Conservation (phyloP, 2,113 vertebrate genomes). For the Tichodroma muraria region DNA sequence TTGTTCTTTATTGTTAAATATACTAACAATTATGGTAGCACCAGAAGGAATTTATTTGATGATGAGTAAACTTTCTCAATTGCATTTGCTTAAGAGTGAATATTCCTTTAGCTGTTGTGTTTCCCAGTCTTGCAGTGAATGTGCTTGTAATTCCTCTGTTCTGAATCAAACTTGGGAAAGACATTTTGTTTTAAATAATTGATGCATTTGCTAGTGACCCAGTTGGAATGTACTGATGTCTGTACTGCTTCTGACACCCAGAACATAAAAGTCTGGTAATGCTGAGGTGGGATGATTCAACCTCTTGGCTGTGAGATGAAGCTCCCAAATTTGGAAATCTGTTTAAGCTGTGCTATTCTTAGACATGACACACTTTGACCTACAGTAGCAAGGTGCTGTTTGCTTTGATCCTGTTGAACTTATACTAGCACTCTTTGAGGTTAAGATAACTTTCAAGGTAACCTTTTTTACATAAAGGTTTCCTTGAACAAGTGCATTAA, state of each 20-base stretch:
- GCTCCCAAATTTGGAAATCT: not conserved
- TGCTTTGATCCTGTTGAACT: not conserved
- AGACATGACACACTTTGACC: not conserved
- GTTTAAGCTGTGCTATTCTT: slow-evolving; percentile 10
- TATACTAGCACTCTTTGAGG: not conserved
- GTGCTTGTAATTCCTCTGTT: not conserved
- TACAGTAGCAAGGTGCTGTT: not conserved
- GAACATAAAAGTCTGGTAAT: not conserved
- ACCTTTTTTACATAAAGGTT: not conserved
- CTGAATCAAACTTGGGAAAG: not conserved
- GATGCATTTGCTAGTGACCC: not conserved
- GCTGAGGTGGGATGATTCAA: not conserved
- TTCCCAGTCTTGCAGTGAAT: not conserved
- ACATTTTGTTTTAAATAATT: not conserved
- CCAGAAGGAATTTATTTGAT: not conserved
- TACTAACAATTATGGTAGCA: not conserved
- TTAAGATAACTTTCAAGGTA: not conserved
- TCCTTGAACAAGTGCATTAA: not conserved
- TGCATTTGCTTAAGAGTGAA: not conserved
- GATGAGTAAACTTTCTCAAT: not conserved
- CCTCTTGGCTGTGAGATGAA: not conserved
- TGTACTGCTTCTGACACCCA: not conserved
- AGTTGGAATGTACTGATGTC: not conserved
- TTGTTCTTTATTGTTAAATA: not conserved
- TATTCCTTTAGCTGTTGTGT: not conserved